phyloP scores from a whole-genome alignment of 2,888 invertebrate genomes.

The Pterostichus niger region DNA sequence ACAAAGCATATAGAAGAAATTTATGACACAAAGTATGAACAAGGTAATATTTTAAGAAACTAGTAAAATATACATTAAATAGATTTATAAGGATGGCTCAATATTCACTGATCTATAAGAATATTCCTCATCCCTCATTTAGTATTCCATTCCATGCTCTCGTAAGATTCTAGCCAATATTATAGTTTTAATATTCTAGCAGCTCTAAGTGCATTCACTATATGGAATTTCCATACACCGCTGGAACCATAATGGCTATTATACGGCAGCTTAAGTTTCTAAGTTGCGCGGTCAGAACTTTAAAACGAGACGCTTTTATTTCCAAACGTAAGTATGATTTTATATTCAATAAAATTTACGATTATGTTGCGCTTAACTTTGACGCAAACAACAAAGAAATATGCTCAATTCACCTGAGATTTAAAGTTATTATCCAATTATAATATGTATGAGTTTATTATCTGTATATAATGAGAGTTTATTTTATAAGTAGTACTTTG shows the following conservation, averaged over 20 bases:
- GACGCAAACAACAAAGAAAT: conserved; percentile 19
- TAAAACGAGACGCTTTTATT: conserved; percentile 3
- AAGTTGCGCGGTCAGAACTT: conserved; percentile 10
- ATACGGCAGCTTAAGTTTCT: background rate
- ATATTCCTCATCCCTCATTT: conserved; percentile 40
- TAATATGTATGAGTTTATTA: conserved; percentile 16
- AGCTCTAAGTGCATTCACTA: conserved; percentile 44
- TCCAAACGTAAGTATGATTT: conserved; percentile 31
- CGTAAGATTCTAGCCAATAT: conserved; percentile 48
- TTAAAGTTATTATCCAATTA: conserved; percentile 5
- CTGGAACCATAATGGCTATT: conserved; percentile 6
- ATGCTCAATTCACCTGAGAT: conserved; percentile 7
- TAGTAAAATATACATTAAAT: background rate
- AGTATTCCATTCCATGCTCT: conserved; percentile 26
- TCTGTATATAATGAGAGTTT: background rate
- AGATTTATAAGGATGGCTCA: background rate
- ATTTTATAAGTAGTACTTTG: background rate
- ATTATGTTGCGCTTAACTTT: conserved; percentile 9
- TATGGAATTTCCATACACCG: conserved; percentile 42
- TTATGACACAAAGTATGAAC: too few relatives aligned
- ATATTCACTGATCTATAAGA: background rate
- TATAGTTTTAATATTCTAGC: conserved; percentile 62
- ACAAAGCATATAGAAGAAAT: too few relatives aligned
- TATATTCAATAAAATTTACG: conserved; percentile 46
- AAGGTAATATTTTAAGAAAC: conserved; percentile 3